Base-by-base conservation (phyloP, 1,140 invertebrate genomes). In the Drosophila ananassae region DNA sequence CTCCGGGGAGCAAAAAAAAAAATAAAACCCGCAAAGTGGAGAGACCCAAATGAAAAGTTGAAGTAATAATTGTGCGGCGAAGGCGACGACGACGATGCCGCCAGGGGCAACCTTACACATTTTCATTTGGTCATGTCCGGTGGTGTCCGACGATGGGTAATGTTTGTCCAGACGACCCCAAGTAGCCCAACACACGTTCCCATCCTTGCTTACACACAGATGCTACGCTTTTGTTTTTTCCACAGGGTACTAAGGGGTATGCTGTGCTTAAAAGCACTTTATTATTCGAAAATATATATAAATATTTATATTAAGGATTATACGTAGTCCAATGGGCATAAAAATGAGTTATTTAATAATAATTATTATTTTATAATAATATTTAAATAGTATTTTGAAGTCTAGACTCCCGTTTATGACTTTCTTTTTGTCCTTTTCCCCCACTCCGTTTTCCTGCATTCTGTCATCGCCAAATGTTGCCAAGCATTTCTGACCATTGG, bases 121-220 rank as follows among this genome's bases (percentile, higher is more conserved):
- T 87, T 89, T 87, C 83, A 89, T 87, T 87, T 83, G 82, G 83
- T 81, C 82, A 79, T 85, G 82, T 85, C 82, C 82, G 82, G 82
- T 82, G 62, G 41, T 57, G 63, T 69, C 64, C 44, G 74, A 59
- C 77, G 81, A 73, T 76, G 68, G 78, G 44, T 77, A 87, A 82
- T 85, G 85, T 91, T 91, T 91, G 82, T 87, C 82, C 90, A 91
- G 90, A 91, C 90, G 76, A 91, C 89, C 89, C 85, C 81, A 91
- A 91, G 85, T 91, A 78, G 75, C 66, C 73, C 67, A 72, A 64
- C 62, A 84, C 64, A 76, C 64, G 47, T 48, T 41, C 39, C 10
- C 34, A 51, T 21, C 30, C 28, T 3, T 50, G 13, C 67, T 39
- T n/a, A 47, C 37, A 32, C 47, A 62, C 57, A 72, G 77, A 48